Conservation (phyloP, 2,888 invertebrate species). For the Monochamus alternatus region DNA sequence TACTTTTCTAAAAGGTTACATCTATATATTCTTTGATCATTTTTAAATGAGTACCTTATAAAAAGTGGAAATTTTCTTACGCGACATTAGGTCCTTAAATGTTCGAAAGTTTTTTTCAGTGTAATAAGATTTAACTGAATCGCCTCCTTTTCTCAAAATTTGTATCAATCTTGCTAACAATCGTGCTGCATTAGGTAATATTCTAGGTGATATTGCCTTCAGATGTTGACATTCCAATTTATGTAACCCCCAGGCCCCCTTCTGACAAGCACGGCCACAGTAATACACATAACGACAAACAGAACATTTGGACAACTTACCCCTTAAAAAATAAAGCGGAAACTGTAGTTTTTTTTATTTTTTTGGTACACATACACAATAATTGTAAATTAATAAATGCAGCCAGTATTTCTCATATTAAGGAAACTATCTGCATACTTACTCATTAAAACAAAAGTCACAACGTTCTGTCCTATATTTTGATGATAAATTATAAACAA, state of each 20-base stretch:
- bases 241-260: constrained; percentile 86
- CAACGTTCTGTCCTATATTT: constrained; percentile 81
- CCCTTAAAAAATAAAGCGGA: constrained; percentile 70
- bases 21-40: too few relatives aligned
- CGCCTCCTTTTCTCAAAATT: constrained; percentile 80
- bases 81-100: constrained; percentile 93
- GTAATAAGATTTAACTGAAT: constrained; percentile 79
- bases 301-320: constrained; percentile 85
- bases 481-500: constrained; percentile 81
- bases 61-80: constrained; percentile 74
- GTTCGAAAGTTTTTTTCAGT: constrained; percentile 80
- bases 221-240: constrained; percentile 88
- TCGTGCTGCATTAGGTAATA: constrained; percentile 87
- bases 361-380: too few relatives aligned
- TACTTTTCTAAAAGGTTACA: too few relatives aligned
- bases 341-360: too few relatives aligned
- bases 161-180: constrained; percentile 85
- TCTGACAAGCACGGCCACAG: constrained; percentile 87
- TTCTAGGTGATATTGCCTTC: constrained; percentile 80
- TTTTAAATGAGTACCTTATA: background rate
- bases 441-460: constrained; percentile 85
- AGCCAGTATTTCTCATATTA: background rate
- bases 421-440: constrained; percentile 63
- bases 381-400: too few relatives aligned
- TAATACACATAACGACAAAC: constrained; percentile 89